Evolutionary conservation across 1,140 invertebrate genomes (phyloP).

Genomic region (Diabrotica virgifera): DNA sequence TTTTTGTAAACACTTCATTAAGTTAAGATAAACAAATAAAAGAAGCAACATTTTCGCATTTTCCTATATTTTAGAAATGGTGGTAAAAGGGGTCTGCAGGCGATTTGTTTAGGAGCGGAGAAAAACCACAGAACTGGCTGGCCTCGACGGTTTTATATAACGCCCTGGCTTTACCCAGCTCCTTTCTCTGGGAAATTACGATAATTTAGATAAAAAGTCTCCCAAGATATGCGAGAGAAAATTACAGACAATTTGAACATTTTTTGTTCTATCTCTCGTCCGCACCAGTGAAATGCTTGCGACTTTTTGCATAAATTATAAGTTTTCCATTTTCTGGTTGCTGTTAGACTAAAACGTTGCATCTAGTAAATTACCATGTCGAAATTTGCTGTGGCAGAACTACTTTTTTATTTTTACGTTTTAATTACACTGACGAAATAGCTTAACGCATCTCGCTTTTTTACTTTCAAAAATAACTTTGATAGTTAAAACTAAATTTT

Average conservation of each 20-base stretch:
- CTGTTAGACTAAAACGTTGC: neutral
- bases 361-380: too few species aligned
- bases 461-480: too few species aligned
- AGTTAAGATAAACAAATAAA: constrained; percentile 1
- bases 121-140: constrained; percentile 12
- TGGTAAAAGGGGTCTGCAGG: constrained; percentile 15
- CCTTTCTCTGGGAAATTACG: constrained; percentile 13
- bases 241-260: constrained; percentile 9
- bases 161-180: constrained; percentile 4
- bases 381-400: too few species aligned
- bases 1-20: neutral
- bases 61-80: constrained; percentile 6
- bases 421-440: too few species aligned
- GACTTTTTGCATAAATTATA: constrained; percentile 10
- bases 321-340: neutral
- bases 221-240: constrained; percentile 14
- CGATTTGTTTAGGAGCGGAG: constrained; percentile 17
- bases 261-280: constrained; percentile 8
- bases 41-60: neutral
- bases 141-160: constrained; percentile 17
- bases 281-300: neutral
- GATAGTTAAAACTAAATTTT: too few species aligned
- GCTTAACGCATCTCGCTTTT: too few species aligned
- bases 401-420: too few species aligned
- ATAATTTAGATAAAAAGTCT: constrained; percentile 17